Evolutionary conservation across 2,113 vertebrate species (phyloP), one percentile per base, ranked within the genome.

Genomic region (Piaya cayana): DNA sequence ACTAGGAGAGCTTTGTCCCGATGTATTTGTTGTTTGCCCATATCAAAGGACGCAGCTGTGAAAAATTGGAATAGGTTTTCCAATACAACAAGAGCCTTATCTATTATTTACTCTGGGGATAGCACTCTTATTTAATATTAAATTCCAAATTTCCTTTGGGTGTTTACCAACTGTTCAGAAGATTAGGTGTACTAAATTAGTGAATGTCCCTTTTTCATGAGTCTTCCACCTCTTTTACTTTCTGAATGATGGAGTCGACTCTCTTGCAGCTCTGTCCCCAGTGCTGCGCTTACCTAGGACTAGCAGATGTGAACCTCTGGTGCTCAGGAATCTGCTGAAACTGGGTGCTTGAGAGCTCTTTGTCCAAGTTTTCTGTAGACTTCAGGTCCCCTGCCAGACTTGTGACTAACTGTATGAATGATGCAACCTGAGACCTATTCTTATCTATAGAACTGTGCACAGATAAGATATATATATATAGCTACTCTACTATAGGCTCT

Each of bases 51-150:
- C 71, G 47, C 34, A 86, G 65, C 63, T 93, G 60, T 52, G 55
- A 69, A 92, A 81, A 49, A 34, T 6, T 85, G 68, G 52, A 72
- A 36, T 67, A 58, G n/a, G 25, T 60, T 92, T 97, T 70, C 52
- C 17, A 7, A 11, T 72, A 71, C 53, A 63, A 87, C 78, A 84
- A 67, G 55, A 86, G 56, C 69, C 32, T 62, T 80, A 74, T 81
- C 39, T 86, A n/a, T 90, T 96, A 90, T 91, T 95, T 94, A 82
- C 64, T 88, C 53, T 82, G 84, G 67, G 67, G 95, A 76, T 27
- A 68, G 47, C 58, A 59, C n/a, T 86, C 64, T 69, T 82, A 77
- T 62, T 86, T 92, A 85, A 93, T 64, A 81, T 72, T 82, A 79
- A 89, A 86, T 86, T 72, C 67, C 37, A 72, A 34, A 69, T 91